These are phyloP conservation scores for Apostichopus californicus DNA, from an alignment of 35 echinoderm and acorn worm species.

Conservation along the genomic window DNA sequence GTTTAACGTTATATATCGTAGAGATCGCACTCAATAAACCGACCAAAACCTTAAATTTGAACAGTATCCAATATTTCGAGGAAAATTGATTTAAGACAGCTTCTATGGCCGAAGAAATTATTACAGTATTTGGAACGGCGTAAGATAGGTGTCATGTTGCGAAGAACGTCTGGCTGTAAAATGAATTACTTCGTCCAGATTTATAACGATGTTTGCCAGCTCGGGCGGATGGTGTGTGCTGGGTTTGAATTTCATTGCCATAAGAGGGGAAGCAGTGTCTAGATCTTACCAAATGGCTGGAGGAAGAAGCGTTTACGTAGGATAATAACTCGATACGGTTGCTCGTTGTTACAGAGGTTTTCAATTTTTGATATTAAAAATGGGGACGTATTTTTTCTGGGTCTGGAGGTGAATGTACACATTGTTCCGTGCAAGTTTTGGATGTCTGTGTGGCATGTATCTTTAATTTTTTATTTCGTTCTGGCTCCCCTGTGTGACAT, in stretches of 20 bases:
- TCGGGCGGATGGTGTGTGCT: not conserved
- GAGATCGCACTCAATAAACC: not conserved
- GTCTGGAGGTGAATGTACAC: no score
- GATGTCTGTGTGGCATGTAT: no score
- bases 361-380: no score
- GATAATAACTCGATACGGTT: not conserved
- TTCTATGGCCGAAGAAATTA: conserved; percentile 18
- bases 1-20: no score
- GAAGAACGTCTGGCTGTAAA: not conserved
- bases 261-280: not conserved
- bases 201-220: not conserved
- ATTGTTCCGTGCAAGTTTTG: no score
- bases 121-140: not conserved
- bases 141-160: conserved; percentile 2
- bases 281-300: not conserved
- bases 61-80: conserved; percentile 30
- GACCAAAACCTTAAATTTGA: not conserved
- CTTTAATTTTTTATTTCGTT: no score
- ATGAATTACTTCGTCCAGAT: conserved; percentile 7
- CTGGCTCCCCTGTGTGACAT: no score
- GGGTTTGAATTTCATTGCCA: not conserved
- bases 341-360: no score
- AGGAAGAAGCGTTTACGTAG: not conserved
- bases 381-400: no score
- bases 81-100: conserved; percentile 29